Evolutionary conservation across 2,888 invertebrate species (phyloP), one percentile per base, ranked within the genome.

Genomic region (Apamea epomidion): DNA sequence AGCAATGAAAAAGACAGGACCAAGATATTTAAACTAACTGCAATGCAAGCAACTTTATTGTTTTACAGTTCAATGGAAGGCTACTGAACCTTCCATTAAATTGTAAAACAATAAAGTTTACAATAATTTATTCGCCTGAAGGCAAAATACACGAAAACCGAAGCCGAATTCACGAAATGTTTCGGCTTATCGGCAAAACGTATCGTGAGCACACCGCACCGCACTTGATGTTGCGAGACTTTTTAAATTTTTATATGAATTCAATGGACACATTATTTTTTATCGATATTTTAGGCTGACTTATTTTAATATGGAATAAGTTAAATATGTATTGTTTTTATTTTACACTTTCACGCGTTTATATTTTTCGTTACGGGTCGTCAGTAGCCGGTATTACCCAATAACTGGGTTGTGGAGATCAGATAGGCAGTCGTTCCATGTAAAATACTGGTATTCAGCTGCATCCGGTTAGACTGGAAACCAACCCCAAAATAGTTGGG

Each of bases 101-200:
- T 83, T 85, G 81, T 85, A 81, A 83, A 86, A 90, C 87, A 86
- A 87, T 84, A 88, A 90, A 87, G 76, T 85, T 86, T 80, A 80
- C 74, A 88, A 86, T 79, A 86, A 84, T 81, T 81, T 83, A 80
- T 78, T 82, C 81, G 84, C 92, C 90, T 81, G 58, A 82, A 88
- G 91, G 88, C 81, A 71, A 64, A 78, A 81, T 78, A 76, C 76
- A 78, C 81, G 82, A 91, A 89, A 89, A 87, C n/a, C 81, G 78
- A 85, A 79, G 72, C 85, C 70, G 78, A 84, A 82, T 81, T 82
- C 76, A 76, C 87, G 73, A 90, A 87, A 83, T 79, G 58, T 82
- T 84, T 80, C 48, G 70, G 78, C 87, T 91, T 90, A 90, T 90
- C 90, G 74, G 58, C 74, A 16, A 80, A 76, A 82, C 78, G 70